A percentile compares a stretch with the other conserved stretches of the same genome.
Conservation (phyloP, 2,113 vertebrate species). For the Myanophis thanlyinensis region DNA sequence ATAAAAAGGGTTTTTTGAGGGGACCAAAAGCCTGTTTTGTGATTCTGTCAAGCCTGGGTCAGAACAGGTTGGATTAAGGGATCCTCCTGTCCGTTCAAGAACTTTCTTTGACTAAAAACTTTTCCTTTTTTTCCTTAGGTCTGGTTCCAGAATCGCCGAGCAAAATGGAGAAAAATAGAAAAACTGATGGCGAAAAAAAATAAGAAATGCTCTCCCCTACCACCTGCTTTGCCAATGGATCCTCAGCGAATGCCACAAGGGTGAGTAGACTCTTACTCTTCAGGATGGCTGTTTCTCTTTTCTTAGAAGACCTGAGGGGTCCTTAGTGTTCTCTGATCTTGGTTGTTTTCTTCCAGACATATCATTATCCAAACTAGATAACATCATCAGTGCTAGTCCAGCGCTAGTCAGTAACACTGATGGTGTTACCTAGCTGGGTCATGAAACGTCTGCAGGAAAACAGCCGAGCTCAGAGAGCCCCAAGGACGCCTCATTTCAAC, state of each 20-base stretch:
- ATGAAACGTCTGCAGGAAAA: too few species aligned
- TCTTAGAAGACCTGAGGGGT: not conserved
- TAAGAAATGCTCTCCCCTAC: slow-evolving; percentile 29
- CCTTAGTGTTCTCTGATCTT: not conserved
- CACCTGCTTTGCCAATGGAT: not conserved
- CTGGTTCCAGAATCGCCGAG: slow-evolving; percentile 97
- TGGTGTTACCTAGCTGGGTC: not conserved
- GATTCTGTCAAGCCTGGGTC: too few species aligned
- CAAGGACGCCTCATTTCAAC: too few species aligned
- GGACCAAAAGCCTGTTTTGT: too few species aligned
- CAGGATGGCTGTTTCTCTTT: too few species aligned
- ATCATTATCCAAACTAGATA: not conserved
- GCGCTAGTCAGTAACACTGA: not conserved
- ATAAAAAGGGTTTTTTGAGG: too few species aligned
- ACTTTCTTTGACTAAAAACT: not conserved
- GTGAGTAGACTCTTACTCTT: slow-evolving; percentile 24
- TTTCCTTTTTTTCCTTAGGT: slow-evolving; percentile 71
- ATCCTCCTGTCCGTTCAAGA: not conserved
- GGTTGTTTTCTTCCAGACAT: not conserved
- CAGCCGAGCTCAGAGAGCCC: too few species aligned
- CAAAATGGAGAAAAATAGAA: slow-evolving; percentile 87
- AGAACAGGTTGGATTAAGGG: not conserved
- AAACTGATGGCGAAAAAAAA: slow-evolving; percentile 65
- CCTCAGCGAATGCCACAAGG: slow-evolving; percentile 5
- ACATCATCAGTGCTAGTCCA: not conserved